phyloP scores from a whole-genome alignment of 2,113 vertebrate species.

The Cryptotis parvus region DNA sequence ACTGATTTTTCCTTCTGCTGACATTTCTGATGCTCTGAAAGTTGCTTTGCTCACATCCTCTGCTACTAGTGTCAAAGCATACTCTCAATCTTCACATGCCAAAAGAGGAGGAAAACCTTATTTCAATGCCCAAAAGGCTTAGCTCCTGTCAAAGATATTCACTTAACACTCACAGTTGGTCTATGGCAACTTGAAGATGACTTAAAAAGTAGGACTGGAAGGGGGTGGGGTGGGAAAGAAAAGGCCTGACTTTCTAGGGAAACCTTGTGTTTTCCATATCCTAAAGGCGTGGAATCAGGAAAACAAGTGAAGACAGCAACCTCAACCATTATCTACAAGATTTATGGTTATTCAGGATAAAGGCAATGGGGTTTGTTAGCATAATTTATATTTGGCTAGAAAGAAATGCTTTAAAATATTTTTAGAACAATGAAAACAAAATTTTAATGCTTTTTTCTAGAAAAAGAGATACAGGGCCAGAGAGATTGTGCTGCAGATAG shows the following conservation, averaged over 20 bases:
- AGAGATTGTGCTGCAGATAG: no score
- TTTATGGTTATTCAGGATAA: conserved; percentile 2
- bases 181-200: conserved; percentile 84
- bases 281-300: conserved; percentile 44
- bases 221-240: conserved; percentile 62
- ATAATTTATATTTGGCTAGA: not conserved
- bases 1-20: conserved; percentile 86
- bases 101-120: conserved; percentile 88
- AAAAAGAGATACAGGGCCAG: not conserved
- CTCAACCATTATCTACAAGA: conserved; percentile 49
- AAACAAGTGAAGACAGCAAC: conserved; percentile 55
- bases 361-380: not conserved
- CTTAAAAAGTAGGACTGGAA: conserved; percentile 67
- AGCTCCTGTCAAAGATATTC: conserved; percentile 89
- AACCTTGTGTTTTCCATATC: conserved; percentile 55
- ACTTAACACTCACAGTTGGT: conserved; percentile 86
- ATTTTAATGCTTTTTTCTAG: not conserved
- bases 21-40: conserved; percentile 87
- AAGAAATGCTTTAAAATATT: not conserved
- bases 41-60: conserved; percentile 87
- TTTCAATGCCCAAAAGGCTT: conserved; percentile 89
- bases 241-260: conserved; percentile 77
- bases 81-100: conserved; percentile 87
- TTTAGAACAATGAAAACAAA: conserved; percentile 46
- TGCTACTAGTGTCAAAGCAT: conserved; percentile 88